Conservation (phyloP, 2,888 invertebrate species). For the Fragum sueziense region DNA sequence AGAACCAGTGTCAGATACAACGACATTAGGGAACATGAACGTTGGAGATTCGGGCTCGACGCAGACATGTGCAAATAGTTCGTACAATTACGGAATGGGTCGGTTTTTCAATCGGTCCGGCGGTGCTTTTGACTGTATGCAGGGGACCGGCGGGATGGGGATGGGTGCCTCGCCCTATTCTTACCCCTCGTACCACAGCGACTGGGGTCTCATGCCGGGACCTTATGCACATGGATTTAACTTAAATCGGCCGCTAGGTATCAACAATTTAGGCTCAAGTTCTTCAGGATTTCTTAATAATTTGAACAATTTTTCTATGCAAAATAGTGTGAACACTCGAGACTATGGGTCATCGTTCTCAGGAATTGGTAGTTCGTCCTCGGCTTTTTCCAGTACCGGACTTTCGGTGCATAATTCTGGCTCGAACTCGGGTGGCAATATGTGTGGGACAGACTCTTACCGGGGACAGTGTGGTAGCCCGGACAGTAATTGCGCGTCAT, state of each 20-base stretch:
- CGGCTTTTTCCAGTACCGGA: constrained; percentile 52
- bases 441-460: constrained; percentile 56
- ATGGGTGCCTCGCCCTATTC: constrained; percentile 62
- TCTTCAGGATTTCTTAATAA: constrained; percentile 59
- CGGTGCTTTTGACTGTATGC: constrained; percentile 73
- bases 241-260: constrained; percentile 54
- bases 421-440: constrained; percentile 34
- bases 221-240: constrained; percentile 64
- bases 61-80: constrained; percentile 48
- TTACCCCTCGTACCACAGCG: constrained; percentile 60
- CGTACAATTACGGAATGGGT: constrained; percentile 67
- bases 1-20: constrained; percentile 51
- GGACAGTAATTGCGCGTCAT: constrained; percentile 51
- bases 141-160: constrained; percentile 63
- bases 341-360: constrained; percentile 51
- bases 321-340: constrained; percentile 52
- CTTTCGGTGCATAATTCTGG: constrained; percentile 30
- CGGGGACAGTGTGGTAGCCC: constrained; percentile 57
- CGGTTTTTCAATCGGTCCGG: constrained; percentile 68
- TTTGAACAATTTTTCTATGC: constrained; percentile 57
- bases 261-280: constrained; percentile 53
- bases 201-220: constrained; percentile 65
- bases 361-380: constrained; percentile 47
- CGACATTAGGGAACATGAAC: constrained; percentile 55
- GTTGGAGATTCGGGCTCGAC: constrained; percentile 48